phyloP scores from a whole-genome alignment of 2,888 invertebrate genomes.

The Amorpha juglandis region DNA sequence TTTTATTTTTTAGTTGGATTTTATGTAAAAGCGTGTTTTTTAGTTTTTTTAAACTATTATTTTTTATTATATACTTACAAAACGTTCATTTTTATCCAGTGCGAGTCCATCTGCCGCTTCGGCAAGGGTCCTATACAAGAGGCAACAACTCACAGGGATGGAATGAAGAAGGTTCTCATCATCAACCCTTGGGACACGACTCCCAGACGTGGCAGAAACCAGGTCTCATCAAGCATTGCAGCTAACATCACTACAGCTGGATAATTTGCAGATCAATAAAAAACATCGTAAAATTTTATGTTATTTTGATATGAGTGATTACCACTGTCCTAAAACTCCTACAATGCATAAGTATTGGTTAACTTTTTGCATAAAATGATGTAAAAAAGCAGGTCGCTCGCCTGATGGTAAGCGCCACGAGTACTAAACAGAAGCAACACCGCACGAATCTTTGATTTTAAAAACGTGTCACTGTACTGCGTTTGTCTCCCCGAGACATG shows the following conservation, averaged over 20 bases:
- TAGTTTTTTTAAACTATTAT: neutral
- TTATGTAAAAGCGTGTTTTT: no score
- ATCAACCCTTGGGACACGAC: slow-evolving; percentile 50
- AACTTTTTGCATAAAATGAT: no score
- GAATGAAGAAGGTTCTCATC: slow-evolving; percentile 50
- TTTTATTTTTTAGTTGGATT: no score
- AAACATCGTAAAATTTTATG: neutral
- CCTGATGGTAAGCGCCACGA: no score
- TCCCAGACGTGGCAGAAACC: slow-evolving; percentile 31
- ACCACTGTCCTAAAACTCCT: no score
- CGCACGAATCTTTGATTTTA: no score
- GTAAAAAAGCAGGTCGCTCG: no score
- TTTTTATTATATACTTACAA: neutral
- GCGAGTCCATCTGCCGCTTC: slow-evolving; percentile 60
- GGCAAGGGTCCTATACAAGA: slow-evolving; percentile 37
- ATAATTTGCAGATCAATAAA: neutral
- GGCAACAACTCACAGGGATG: neutral
- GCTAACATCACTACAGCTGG: slow-evolving; percentile 5
- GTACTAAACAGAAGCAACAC: no score
- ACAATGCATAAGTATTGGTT: no score
- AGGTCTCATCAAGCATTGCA: neutral
- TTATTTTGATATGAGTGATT: neutral
- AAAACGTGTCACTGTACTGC: no score
- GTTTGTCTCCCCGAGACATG: no score
- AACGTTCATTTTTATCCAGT: slow-evolving; percentile 47